Evolutionary conservation across 2,797 vertebrate species (phyloP), one percentile per base, ranked within the genome.

Genomic region (Phoebastria nigripes): DNA sequence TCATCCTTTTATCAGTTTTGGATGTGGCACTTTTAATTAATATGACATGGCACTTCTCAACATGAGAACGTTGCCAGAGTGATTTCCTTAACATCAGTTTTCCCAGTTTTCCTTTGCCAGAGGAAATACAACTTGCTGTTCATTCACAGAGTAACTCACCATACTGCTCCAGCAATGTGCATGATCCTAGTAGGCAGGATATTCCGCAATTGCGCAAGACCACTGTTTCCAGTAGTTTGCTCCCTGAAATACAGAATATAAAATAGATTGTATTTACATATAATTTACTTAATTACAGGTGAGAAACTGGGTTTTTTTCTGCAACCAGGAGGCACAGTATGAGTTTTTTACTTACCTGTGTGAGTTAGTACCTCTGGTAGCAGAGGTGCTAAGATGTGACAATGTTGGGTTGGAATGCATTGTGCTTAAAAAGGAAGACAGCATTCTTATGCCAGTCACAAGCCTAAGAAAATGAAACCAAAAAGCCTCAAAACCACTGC

Each of bases 341-440:
- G 33, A 81, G 6, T 15, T 89, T 82, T 61, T 62, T 42, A 82
- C 35, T 59, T 54, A 25, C 54, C 46, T 47, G 31, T 62, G 21
- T 47, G 11, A 46, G 59, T 31, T 49, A 71, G 44, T 41, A 54
- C 20, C 26, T 29, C 28, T 69, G 42, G 31, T 44, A 81, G 55
- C 41, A 67, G 56, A 81, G 25, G 13, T n/a, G 33, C 33, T 26
- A 62, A 69, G 70, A 62, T 62, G 26, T 35, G 47, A 62, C n/a
- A 55, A 33, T 20, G 19, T 46, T 82, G 51, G 77, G 13, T 62
- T 65, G 54, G 28, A 85, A 79, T 20, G 11, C 15, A 51, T 42
- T 62, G 61, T 62, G 61, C 63, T 90, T 83, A 82, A 82, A 31
- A 88, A 88, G 78, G 33, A 59, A 84, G 72, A 92, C 67, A 70